Conservation (phyloP, 2,113 vertebrate genomes). For the Daubentonia madagascariensis region DNA sequence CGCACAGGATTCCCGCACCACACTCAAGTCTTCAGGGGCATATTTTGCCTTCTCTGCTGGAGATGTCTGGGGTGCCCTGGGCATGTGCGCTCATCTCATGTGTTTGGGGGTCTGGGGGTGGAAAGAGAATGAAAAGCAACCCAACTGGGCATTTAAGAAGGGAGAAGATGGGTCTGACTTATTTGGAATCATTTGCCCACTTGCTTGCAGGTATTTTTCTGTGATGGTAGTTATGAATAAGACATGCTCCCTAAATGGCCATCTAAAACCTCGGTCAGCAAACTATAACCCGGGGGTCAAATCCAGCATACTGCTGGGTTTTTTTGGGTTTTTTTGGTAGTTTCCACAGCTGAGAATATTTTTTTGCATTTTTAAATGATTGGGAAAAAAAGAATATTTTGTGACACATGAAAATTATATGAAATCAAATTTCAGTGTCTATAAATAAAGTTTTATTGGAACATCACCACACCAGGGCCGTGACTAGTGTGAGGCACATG, state of each 20-base stretch:
- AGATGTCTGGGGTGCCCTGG: background rate
- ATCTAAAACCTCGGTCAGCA: background rate
- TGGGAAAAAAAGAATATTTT: background rate
- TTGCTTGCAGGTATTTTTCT: background rate
- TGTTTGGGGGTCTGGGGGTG: background rate
- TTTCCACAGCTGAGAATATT: background rate
- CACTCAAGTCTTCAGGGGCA: rapidly evolving
- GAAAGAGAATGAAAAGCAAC: background rate
- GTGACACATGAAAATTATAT: background rate
- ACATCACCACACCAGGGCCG: background rate
- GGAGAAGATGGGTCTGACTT: background rate
- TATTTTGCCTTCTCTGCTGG: background rate
- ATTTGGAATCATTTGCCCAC: no score
- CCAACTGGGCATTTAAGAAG: background rate
- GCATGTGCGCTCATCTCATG: background rate
- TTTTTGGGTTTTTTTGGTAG: background rate
- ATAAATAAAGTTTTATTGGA: background rate
- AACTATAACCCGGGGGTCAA: no score
- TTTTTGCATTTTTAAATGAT: background rate
- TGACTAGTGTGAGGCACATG: background rate
- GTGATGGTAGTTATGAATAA: background rate
- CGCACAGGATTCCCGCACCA: background rate
- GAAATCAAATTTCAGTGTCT: background rate
- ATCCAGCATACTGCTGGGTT: background rate
- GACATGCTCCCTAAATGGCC: background rate